Conservation (phyloP, 2,113 vertebrate species). For the Hippocampus guttulatus region DNA sequence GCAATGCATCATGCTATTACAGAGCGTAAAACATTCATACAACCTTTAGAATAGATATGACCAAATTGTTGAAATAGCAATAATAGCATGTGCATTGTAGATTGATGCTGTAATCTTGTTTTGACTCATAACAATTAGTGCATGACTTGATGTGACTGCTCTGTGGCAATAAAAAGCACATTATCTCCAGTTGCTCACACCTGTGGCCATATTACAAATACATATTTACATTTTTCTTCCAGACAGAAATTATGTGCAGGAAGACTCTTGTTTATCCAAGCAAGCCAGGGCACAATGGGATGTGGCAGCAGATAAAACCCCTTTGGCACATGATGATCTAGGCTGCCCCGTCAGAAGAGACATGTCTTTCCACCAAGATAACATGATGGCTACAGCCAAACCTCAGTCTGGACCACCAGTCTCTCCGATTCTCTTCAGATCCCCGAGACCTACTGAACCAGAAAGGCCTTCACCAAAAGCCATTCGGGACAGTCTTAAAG, state of each 20-base stretch:
- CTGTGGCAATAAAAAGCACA: slow-evolving; percentile 65
- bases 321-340: slow-evolving; percentile 70
- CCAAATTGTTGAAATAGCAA: slow-evolving; percentile 33
- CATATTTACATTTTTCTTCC: slow-evolving; percentile 78
- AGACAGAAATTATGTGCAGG: slow-evolving; percentile 78
- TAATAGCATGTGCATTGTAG: slow-evolving; percentile 11
- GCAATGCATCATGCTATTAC: slow-evolving; percentile 13
- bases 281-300: slow-evolving; percentile 69
- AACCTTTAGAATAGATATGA: neutral
- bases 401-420: slow-evolving; percentile 63
- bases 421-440: slow-evolving; percentile 66
- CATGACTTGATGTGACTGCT: slow-evolving; percentile 65
- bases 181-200: slow-evolving; percentile 74
- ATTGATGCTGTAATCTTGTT: slow-evolving; percentile 60
- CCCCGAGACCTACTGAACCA: slow-evolving; percentile 52
- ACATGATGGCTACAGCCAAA: slow-evolving; percentile 62
- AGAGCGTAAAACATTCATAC: slow-evolving; percentile 7
- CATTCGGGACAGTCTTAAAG: slow-evolving; percentile 73
- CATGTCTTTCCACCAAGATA: slow-evolving; percentile 59
- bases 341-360: slow-evolving; percentile 71
- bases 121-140: slow-evolving; percentile 71
- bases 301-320: slow-evolving; percentile 67
- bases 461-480: slow-evolving; percentile 63
- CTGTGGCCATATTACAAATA: slow-evolving; percentile 65
- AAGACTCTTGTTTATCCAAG: slow-evolving; percentile 74